Conservation (phyloP, 2,113 vertebrate species). For the Lasiurus cinereus region DNA sequence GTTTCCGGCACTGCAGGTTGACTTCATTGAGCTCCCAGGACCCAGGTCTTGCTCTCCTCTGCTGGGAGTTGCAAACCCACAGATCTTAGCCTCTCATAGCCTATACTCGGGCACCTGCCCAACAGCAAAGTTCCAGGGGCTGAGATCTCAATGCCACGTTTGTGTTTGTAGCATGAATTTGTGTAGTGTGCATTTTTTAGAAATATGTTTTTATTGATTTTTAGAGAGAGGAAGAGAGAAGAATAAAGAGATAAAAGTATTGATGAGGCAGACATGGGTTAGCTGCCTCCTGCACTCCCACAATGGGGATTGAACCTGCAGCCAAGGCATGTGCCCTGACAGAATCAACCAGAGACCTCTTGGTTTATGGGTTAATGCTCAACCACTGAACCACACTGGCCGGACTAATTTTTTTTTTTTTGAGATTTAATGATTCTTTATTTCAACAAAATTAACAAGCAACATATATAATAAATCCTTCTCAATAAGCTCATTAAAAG, state of each 20-base stretch:
- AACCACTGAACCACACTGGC: no score
- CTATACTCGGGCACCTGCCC: not conserved
- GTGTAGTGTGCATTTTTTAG: not conserved
- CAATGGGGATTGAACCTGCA: no score
- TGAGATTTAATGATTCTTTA: constrained; percentile 67
- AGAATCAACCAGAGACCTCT: no score
- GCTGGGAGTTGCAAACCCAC: not conserved
- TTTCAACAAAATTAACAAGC: constrained; percentile 69
- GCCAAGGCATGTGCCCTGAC: no score
- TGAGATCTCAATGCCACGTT: no score
- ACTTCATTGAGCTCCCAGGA: not conserved
- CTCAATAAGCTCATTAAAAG: constrained; percentile 63
- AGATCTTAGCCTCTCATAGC: not conserved
- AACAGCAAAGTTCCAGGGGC: not conserved
- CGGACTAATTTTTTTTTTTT: not conserved
- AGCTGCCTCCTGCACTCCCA: no score
- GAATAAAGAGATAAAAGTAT: no score
- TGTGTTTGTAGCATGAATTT: not conserved
- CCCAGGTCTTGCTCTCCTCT: not conserved
- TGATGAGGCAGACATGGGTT: no score
- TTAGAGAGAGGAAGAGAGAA: no score
- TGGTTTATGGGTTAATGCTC: no score
- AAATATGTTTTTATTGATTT: not conserved
- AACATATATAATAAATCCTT: not conserved
- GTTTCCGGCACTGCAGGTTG: not conserved